Evolutionary conservation across 2,797 vertebrate species (phyloP).

Genomic region (Vultur gryphus): DNA sequence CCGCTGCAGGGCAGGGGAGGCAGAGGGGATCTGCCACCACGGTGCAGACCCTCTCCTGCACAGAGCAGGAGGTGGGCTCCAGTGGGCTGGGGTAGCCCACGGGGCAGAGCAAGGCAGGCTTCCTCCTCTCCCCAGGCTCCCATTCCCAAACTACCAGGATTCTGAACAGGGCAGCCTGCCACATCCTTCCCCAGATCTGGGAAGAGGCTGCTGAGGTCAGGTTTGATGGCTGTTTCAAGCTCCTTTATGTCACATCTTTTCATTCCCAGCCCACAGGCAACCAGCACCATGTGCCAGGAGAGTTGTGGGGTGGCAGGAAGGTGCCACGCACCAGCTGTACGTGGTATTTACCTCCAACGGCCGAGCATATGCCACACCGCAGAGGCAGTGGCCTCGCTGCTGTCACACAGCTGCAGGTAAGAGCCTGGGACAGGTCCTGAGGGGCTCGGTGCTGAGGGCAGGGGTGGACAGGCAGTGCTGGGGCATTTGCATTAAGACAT

Average conservation of each 20-base stretch:
- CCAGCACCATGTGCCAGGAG: background rate
- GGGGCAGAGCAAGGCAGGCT: too few species aligned
- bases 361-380: accelerated
- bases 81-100: accelerated
- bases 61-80: accelerated
- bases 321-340: accelerated
- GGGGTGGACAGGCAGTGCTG: background rate
- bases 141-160: background rate
- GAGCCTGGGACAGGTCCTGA: background rate
- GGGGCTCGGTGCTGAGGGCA: background rate
- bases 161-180: background rate
- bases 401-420: background rate
- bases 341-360: accelerated
- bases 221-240: background rate
- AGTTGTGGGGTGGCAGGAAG: background rate
- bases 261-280: background rate
- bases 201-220: background rate
- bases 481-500: background rate
- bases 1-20: accelerated
- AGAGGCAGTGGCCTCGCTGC: background rate
- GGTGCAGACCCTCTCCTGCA: accelerated
- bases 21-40: background rate
- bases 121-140: background rate
- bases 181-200: background rate
- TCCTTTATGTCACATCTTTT: background rate